These are phyloP conservation scores for Rhynchophorus ferrugineus DNA, from an alignment of 1,140 invertebrate species.

Conservation along the genomic window DNA sequence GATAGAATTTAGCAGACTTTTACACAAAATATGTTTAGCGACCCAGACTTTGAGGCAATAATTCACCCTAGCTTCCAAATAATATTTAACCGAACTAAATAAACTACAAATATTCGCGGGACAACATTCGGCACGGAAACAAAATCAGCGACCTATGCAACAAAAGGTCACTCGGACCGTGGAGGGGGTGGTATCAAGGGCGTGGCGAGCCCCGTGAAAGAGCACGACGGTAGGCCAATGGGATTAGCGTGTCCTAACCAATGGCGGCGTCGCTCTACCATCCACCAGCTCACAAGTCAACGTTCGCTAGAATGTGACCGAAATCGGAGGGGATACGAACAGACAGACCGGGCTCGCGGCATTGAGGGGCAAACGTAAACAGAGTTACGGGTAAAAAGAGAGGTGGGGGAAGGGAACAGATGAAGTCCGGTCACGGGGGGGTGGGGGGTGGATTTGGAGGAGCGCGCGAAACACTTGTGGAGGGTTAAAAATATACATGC, in stretches of 20 bases:
- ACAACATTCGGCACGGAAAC: too few species aligned
- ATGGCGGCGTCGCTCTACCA: slow-evolving; percentile 25
- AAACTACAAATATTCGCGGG: too few species aligned
- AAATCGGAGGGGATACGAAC: too few species aligned
- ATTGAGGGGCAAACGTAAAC: background rate
- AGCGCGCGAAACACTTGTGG: too few species aligned
- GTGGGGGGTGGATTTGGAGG: background rate
- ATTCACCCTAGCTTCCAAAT: too few species aligned
- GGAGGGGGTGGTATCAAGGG: background rate
- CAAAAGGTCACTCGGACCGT: background rate
- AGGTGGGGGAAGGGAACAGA: background rate
- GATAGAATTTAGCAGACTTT: too few species aligned
- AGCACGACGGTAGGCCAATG: slow-evolving; percentile 32
- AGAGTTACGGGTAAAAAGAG: background rate
- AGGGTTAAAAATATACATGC: too few species aligned
- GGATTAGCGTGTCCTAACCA: slow-evolving; percentile 34
- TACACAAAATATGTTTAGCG: too few species aligned
- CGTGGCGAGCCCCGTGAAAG: slow-evolving; percentile 7
- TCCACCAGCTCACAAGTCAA: slow-evolving; percentile 36
- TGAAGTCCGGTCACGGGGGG: background rate
- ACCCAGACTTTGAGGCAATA: too few species aligned
- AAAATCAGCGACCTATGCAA: background rate
- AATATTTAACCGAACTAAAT: too few species aligned
- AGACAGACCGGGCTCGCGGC: background rate
- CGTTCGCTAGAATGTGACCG: slow-evolving; percentile 10